Percentiles rank a stretch among this genome's conserved stretches.
phyloP scores from a whole-genome alignment of 2,888 invertebrate species.

The Shargacucullia verbasci region DNA sequence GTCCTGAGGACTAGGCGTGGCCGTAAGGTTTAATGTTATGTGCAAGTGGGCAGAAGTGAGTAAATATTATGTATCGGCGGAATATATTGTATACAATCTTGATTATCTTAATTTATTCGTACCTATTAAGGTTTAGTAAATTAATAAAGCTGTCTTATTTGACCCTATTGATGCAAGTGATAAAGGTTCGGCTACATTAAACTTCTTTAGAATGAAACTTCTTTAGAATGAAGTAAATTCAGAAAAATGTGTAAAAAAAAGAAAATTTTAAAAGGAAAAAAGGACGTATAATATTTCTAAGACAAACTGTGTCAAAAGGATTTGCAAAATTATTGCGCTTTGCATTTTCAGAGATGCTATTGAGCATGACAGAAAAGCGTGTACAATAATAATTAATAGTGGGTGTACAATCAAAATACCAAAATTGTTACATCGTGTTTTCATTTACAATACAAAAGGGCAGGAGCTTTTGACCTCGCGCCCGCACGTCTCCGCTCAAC shows the following conservation, averaged over 20 bases:
- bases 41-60: constrained; percentile 36
- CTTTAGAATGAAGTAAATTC: no score
- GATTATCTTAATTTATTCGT: constrained; percentile 39
- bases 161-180: constrained; percentile 23
- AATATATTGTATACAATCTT: constrained; percentile 43
- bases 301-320: no score
- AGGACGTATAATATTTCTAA: no score
- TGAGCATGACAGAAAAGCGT: no score
- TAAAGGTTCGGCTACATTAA: constrained; percentile 4
- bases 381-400: constrained; percentile 30
- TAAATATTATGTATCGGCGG: constrained; percentile 36
- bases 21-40: constrained; percentile 35
- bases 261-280: no score
- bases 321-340: no score
- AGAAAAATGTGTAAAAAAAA: no score
- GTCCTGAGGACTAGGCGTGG: constrained; percentile 40
- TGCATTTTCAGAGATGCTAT: no score
- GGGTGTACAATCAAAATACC: constrained; percentile 47
- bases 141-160: constrained; percentile 34
- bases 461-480: constrained; percentile 25
- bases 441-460: constrained; percentile 22
- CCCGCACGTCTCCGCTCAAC: constrained; percentile 13
- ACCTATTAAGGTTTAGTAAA: constrained; percentile 20
- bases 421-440: constrained; percentile 42
- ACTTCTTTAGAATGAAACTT: no score